A percentile compares a stretch with the other conserved stretches of the same genome.
phyloP scores from a whole-genome alignment of 2,113 vertebrate genomes.

The Camelus bactrianus region DNA sequence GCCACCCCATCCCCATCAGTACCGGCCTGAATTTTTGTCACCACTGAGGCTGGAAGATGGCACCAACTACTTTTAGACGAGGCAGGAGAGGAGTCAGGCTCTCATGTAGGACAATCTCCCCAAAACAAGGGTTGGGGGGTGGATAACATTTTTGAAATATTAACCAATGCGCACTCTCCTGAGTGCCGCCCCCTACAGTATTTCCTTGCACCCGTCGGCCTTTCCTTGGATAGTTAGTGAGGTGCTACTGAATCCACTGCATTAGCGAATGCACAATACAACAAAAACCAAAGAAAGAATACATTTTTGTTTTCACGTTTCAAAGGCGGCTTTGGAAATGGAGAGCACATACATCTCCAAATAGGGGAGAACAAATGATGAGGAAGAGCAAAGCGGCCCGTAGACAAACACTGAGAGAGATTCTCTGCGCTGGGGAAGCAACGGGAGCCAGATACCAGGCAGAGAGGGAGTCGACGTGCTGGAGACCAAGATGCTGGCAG shows the following conservation, averaged over 20 bases:
- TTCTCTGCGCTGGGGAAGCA: fast-evolving
- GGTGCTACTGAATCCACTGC: background rate
- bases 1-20: fast-evolving
- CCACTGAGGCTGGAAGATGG: background rate
- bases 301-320: background rate
- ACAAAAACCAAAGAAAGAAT: background rate
- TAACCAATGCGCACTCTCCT: background rate
- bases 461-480: background rate
- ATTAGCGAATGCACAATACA: fast-evolving
- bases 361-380: background rate
- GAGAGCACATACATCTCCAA: background rate
- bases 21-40: background rate
- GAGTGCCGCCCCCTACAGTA: too few species aligned
- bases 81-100: background rate
- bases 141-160: background rate
- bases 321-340: background rate
- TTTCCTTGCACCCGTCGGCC: background rate
- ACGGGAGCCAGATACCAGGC: background rate
- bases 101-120: background rate
- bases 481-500: fast-evolving
- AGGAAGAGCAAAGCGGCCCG: background rate
- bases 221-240: background rate
- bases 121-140: background rate
- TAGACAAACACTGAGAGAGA: background rate
- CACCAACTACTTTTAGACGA: background rate